These are phyloP conservation scores for Drosophila nigrodunni DNA, from an alignment of 1,140 invertebrate genomes.

Conservation along the genomic window DNA sequence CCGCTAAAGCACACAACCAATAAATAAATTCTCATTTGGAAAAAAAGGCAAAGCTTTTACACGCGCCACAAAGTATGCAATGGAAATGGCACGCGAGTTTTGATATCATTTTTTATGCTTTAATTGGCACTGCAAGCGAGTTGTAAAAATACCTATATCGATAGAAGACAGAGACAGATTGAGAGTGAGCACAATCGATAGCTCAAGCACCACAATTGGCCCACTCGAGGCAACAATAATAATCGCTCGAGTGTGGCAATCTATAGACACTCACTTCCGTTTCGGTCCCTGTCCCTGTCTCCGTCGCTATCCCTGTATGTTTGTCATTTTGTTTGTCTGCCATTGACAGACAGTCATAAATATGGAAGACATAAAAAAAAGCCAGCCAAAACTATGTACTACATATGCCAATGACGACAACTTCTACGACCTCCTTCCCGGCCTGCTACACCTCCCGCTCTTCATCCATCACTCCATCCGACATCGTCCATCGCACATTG, in stretches of 20 bases:
- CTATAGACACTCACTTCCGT: conserved; percentile 28
- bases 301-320: conserved; percentile 22
- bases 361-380: conserved; percentile 63
- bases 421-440: conserved; percentile 6
- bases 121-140: conserved; percentile 67
- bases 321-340: conserved; percentile 55
- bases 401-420: conserved; percentile 40
- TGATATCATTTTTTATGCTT: conserved; percentile 51
- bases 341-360: conserved; percentile 80
- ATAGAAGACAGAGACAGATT: conserved; percentile 23
- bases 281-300: conserved; percentile 12
- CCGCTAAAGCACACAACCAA: conserved; percentile 25
- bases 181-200: conserved; percentile 53
- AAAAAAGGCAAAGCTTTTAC: conserved; percentile 18
- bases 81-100: conserved; percentile 43
- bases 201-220: conserved; percentile 52
- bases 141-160: conserved; percentile 46
- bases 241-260: conserved; percentile 65
- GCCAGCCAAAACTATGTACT: conserved; percentile 60
- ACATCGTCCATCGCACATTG: conserved; percentile 27
- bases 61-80: conserved; percentile 38
- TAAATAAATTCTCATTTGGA: conserved; percentile 46
- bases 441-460: neutral
- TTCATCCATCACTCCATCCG: neutral
- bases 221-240: conserved; percentile 71